Base-by-base conservation (phyloP, 2,797 vertebrate species). In the Platyrinchus mystaceus region DNA sequence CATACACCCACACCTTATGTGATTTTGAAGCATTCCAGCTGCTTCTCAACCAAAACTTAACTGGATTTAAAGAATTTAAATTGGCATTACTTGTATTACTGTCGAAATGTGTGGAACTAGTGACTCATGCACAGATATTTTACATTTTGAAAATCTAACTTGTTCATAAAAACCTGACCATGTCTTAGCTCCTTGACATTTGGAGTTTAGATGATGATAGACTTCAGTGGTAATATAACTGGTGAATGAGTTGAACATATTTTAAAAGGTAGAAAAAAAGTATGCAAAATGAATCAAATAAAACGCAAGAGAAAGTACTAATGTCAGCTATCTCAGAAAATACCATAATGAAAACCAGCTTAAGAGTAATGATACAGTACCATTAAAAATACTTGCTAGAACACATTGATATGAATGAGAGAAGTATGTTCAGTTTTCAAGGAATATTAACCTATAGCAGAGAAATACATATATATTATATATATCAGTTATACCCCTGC, bases 11-110 rank as follows among this genome's bases (percentile, higher is more conserved):
- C 44, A 62, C 53, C 36, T 97, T 85, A 95, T 82, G 75, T 93
- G 87, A 89, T 93, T 94, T 49, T 84, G 93, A 94, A 95, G 96
- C 96, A 93, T 75, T 93, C 94, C 87, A 79, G 96, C 85, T 97
- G 75, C 95, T 97, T 97, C 90, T 94, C 67, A 96, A 92, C 68
- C 89, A 93, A 96, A 94, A 69, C 81, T 83, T 94, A 98, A 97
- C 97, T 98, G 97, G 95, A 98, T 97, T 97, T 97, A 94, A 88
- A 94, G 46, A 71, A 89, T 93, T 92, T 94, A 92, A 93, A 95
- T 96, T 84, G 87, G 86, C 90, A 93, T 95, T 97, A 89, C 53
- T 95, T 95, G 84, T 87, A 52, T 84, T 74, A 55, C 44, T 92
- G 59, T 94, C 90, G 91, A 91, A 93, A 94, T 53, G 86, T 80